Conservation (phyloP, 2,888 invertebrate species). For the Anthrax anthrax region DNA sequence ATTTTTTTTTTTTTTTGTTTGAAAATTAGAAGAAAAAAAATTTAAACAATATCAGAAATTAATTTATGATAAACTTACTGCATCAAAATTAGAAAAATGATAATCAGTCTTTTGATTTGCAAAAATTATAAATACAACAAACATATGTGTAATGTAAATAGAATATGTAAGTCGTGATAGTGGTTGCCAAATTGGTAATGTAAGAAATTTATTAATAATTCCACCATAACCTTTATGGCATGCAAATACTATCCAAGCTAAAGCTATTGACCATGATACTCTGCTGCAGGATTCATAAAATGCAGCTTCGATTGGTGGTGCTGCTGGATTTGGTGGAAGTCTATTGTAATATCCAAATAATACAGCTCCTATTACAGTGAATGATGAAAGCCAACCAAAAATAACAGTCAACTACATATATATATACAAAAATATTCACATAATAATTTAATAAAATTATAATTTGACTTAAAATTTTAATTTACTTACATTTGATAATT, state of each 20-base stretch:
- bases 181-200: constrained; percentile 25
- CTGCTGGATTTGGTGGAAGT: constrained; percentile 21
- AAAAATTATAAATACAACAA: constrained; percentile 15
- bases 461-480: too few relatives aligned
- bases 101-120: constrained; percentile 13
- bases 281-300: constrained; percentile 22
- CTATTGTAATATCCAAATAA: constrained; percentile 30
- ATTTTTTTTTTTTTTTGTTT: too few relatives aligned
- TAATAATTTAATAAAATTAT: too few relatives aligned
- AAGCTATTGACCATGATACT: constrained; percentile 22
- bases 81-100: constrained; percentile 21
- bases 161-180: constrained; percentile 22
- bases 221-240: constrained; percentile 26
- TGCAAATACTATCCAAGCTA: constrained; percentile 26
- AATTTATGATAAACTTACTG: constrained; percentile 13
- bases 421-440: too few relatives aligned
- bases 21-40: too few relatives aligned
- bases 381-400: constrained; percentile 24
- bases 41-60: too few relatives aligned
- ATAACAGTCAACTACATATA: neutral
- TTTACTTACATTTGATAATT: constrained; percentile 18
- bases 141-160: constrained; percentile 22
- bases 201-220: constrained; percentile 20
- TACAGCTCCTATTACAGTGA: constrained; percentile 23
- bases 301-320: constrained; percentile 24